These are phyloP conservation scores for Marronus borbonicus DNA, from an alignment of 2,888 invertebrate genomes.

Conservation along the genomic window DNA sequence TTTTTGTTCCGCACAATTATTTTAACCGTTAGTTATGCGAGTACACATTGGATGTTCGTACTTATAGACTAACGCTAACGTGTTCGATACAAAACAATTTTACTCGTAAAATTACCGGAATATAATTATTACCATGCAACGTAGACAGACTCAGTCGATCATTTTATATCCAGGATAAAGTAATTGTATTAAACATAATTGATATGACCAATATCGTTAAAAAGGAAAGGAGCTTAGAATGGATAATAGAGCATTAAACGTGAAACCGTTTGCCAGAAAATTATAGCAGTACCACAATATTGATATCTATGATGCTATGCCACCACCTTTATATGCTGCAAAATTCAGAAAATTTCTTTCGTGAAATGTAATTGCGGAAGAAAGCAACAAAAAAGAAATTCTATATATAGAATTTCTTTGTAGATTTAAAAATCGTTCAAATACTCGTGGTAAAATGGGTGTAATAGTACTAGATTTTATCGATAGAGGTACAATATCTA, in stretches of 20 bases:
- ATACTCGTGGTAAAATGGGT: too few relatives aligned
- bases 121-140: conserved; percentile 17
- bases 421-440: too few relatives aligned
- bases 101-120: conserved; percentile 16
- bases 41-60: not conserved
- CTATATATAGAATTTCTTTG: too few relatives aligned
- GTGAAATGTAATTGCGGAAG: conserved; percentile 5
- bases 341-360: not conserved
- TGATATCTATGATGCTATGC: not conserved
- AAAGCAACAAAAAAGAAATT: not conserved
- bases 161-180: conserved; percentile 12
- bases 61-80: not conserved
- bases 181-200: conserved; percentile 19
- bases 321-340: not conserved
- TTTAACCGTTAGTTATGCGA: conserved; percentile 18
- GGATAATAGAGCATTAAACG: conserved; percentile 3
- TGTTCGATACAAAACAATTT: conserved; percentile 4
- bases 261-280: conserved; percentile 21
- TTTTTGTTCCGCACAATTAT: conserved; percentile 7
- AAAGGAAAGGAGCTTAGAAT: not conserved
- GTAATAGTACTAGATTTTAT: not conserved
- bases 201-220: conserved; percentile 5
- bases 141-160: conserved; percentile 10
- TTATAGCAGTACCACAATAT: not conserved
- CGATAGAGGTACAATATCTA: too few relatives aligned